A percentile compares a stretch with the other conserved stretches of the same genome.
Conservation (phyloP, 2,888 invertebrate species). For the Balanococcus diminutus region DNA sequence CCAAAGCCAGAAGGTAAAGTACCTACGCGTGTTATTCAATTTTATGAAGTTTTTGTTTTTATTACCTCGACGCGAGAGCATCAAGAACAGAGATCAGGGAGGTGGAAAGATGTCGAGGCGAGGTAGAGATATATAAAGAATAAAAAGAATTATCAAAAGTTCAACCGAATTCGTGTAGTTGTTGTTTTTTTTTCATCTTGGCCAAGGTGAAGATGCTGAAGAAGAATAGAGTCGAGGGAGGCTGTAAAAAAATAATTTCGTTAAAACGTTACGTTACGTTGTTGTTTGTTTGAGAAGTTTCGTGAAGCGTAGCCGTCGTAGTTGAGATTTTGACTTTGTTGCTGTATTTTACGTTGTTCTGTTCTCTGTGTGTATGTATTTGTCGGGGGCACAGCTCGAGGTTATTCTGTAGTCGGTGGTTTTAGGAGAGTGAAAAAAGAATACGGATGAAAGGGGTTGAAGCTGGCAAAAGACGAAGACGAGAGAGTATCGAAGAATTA, state of each 20-base stretch:
- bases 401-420: neutral
- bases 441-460: too few species aligned
- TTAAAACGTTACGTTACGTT: too few species aligned
- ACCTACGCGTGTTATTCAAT: too few species aligned
- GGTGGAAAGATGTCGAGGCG: neutral
- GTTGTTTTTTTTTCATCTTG: neutral
- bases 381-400: neutral
- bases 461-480: too few species aligned
- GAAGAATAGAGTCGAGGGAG: neutral
- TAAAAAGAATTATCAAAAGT: slow-evolving; percentile 31
- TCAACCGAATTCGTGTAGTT: neutral
- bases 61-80: too few species aligned
- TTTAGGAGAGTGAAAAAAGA: neutral
- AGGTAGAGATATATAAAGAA: neutral
- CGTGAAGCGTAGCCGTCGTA: slow-evolving; percentile 2
- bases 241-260: slow-evolving; percentile 25
- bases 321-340: slow-evolving; percentile 30
- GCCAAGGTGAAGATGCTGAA: neutral
- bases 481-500: neutral
- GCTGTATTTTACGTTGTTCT: too few species aligned
- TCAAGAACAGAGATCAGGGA: neutral
- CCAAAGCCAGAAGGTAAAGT: too few species aligned
- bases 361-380: neutral
- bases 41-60: too few species aligned
- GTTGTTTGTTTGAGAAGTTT: neutral